phyloP scores from a whole-genome alignment of 2,113 vertebrate species.

The Burhinus bistriatus region DNA sequence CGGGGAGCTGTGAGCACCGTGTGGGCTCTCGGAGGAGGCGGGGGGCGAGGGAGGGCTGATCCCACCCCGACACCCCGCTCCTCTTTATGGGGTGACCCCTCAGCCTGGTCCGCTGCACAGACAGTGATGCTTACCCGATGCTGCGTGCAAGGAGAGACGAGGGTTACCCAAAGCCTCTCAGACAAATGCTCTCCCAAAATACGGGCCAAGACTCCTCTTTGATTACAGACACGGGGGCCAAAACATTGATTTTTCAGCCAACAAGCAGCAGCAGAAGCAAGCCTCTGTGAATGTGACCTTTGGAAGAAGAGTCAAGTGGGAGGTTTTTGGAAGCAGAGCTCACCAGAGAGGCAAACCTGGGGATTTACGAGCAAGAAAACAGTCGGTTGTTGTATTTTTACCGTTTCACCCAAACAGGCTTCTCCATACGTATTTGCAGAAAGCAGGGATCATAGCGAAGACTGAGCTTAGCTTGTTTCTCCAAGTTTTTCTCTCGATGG shows the following conservation, averaged over 20 bases:
- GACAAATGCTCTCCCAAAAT: background rate
- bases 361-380: background rate
- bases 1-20: background rate
- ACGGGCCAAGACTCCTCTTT: background rate
- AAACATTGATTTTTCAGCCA: background rate
- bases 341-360: background rate
- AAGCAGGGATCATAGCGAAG: background rate
- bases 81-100: background rate
- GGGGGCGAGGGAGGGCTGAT: too few species aligned
- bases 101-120: background rate
- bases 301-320: background rate
- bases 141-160: accelerated
- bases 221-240: background rate
- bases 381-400: background rate
- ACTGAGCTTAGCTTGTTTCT: background rate
- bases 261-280: background rate
- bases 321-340: background rate
- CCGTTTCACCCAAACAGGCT: background rate
- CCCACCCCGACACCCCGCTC: accelerated
- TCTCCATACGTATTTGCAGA: background rate
- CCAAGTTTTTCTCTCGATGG: background rate
- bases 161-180: background rate
- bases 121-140: accelerated
- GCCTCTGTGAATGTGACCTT: background rate
- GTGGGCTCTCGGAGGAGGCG: too few species aligned